phyloP scores from a whole-genome alignment of 2,888 invertebrate species.

The Amblyjoppa fuscipennis region DNA sequence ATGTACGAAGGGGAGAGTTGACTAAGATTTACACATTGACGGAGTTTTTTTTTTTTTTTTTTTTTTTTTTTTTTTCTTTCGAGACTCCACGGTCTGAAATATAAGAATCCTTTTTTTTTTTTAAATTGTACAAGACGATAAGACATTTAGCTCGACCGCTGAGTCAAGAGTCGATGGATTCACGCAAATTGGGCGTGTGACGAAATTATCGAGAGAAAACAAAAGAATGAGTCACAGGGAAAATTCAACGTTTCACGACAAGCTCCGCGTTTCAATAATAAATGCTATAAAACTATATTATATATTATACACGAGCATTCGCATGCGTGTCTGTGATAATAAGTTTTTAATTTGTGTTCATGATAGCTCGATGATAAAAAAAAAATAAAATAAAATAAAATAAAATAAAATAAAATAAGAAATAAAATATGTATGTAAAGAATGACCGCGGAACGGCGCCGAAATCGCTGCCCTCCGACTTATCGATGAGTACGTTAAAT shows the following conservation, averaged over 20 bases:
- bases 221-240: not conserved
- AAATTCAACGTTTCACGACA: not conserved
- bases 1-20: not conserved
- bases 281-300: slow-evolving; percentile 24
- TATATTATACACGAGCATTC: slow-evolving; percentile 59
- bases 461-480: slow-evolving; percentile 2
- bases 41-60: not conserved
- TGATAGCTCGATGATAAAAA: slow-evolving; percentile 29
- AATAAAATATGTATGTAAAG: slow-evolving; percentile 7
- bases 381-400: not conserved
- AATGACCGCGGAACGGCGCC: slow-evolving; percentile 1
- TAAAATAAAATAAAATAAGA: not conserved
- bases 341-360: slow-evolving; percentile 70
- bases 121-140: not conserved
- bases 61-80: too few relatives aligned
- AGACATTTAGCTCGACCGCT: not conserved
- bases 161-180: not conserved
- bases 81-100: too few relatives aligned
- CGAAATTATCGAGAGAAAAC: slow-evolving; percentile 5
- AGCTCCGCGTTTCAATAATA: slow-evolving; percentile 2
- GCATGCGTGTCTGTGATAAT: slow-evolving; percentile 68
- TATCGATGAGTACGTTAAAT: not conserved
- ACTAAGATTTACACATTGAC: slow-evolving; percentile 6
- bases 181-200: not conserved
- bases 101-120: not conserved